phyloP scores from a whole-genome alignment of 1,140 invertebrate genomes.

The Neodiprion fabricii region DNA sequence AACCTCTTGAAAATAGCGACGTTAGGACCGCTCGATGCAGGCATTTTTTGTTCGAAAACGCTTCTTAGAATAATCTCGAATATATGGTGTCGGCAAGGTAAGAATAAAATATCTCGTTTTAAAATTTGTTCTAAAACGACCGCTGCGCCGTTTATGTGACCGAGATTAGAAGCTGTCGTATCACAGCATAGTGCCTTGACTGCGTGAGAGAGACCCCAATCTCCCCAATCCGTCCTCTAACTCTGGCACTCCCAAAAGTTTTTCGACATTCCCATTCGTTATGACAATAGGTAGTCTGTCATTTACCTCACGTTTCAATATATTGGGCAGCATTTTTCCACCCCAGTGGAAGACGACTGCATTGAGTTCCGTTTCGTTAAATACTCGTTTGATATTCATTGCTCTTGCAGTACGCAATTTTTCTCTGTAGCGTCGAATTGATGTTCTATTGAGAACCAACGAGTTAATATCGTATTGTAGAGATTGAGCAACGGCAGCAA shows the following conservation, averaged over 20 bases:
- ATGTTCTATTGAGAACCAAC: constrained; percentile 19
- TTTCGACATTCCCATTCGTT: constrained; percentile 18
- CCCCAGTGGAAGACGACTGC: not conserved
- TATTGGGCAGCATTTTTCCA: not conserved
- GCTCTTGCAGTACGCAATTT: constrained; percentile 7
- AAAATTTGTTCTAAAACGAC: constrained; percentile 34
- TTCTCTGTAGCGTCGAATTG: constrained; percentile 5
- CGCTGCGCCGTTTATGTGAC: constrained; percentile 36
- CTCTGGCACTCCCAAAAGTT: constrained; percentile 21
- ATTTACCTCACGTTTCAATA: not conserved
- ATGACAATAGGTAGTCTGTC: constrained; percentile 17
- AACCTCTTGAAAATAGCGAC: constrained; percentile 32
- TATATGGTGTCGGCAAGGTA: constrained; percentile 31
- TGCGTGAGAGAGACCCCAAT: constrained; percentile 32
- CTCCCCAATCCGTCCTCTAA: constrained; percentile 19
- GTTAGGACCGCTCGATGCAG: constrained; percentile 21
- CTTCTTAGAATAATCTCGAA: constrained; percentile 28
- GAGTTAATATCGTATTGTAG: constrained; percentile 13
- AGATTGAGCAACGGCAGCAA: constrained; percentile 25
- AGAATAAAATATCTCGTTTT: constrained; percentile 25
- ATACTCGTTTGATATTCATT: not conserved
- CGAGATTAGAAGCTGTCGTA: constrained; percentile 43
- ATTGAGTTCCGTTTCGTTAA: not conserved
- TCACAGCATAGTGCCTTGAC: constrained; percentile 44
- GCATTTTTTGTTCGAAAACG: constrained; percentile 26